Percentiles rank a stretch among this genome's conserved stretches.
Evolutionary conservation across 2,888 invertebrate species (phyloP).

Genomic region (Epicampocera succincta): DNA sequence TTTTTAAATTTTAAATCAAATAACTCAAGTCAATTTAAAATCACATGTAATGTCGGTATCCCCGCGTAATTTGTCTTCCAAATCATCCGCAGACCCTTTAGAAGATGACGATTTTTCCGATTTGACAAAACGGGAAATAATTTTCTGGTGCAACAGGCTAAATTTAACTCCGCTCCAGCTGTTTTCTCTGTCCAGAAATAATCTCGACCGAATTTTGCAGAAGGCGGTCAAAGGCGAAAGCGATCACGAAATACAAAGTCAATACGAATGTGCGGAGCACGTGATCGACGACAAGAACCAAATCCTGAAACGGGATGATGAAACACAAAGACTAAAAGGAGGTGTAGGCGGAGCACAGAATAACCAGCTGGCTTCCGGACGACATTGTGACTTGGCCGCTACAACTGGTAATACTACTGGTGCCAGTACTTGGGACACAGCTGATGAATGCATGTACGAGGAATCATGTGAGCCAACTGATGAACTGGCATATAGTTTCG

Average conservation of each 20-base stretch:
- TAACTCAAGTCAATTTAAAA: slow-evolving; percentile 52
- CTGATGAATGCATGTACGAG: background rate
- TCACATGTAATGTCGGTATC: slow-evolving; percentile 49
- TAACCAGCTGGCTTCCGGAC: slow-evolving; percentile 73
- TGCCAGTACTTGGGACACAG: no score
- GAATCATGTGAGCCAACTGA: background rate
- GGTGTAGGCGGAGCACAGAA: slow-evolving; percentile 71
- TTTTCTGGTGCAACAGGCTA: slow-evolving; percentile 72
- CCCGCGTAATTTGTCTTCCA: background rate
- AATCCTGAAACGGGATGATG: slow-evolving; percentile 71
- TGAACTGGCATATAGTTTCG: background rate
- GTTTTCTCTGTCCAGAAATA: slow-evolving; percentile 64
- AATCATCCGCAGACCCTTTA: slow-evolving; percentile 44
- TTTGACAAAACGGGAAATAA: slow-evolving; percentile 68
- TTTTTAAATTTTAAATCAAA: slow-evolving; percentile 9
- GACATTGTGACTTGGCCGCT: background rate
- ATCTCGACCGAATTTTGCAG: slow-evolving; percentile 57
- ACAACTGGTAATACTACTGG: no score
- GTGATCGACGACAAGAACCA: slow-evolving; percentile 70
- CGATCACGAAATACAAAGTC: background rate
- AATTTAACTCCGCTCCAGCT: slow-evolving; percentile 71
- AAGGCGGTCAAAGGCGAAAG: background rate
- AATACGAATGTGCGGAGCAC: slow-evolving; percentile 68
- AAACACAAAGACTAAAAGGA: slow-evolving; percentile 59
- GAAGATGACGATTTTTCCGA: slow-evolving; percentile 70